Conservation (phyloP, 2,888 invertebrate species). For the Alsophila aescularia region DNA sequence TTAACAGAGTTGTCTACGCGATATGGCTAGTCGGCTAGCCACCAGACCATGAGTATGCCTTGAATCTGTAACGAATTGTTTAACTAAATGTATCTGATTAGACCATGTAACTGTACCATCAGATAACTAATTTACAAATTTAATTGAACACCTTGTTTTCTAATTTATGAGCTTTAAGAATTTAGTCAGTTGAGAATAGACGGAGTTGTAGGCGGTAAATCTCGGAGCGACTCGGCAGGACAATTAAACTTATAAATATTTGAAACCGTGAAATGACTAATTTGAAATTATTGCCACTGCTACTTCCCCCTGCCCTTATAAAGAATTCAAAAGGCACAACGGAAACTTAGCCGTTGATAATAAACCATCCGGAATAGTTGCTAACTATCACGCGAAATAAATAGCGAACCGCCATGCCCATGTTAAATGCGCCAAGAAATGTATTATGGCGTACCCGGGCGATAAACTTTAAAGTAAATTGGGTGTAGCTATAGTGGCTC, state of each 20-base stretch:
- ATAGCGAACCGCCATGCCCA: slow-evolving; percentile 50
- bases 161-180: slow-evolving; percentile 11
- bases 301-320: slow-evolving; percentile 30
- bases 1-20: slow-evolving; percentile 50
- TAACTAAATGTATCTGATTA: slow-evolving; percentile 5
- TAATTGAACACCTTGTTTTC: slow-evolving; percentile 9
- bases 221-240: slow-evolving; percentile 3
- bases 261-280: slow-evolving; percentile 39
- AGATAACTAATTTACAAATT: slow-evolving; percentile 12
- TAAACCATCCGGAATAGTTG: slow-evolving; percentile 46
- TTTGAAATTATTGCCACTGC: slow-evolving; percentile 35
- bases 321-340: slow-evolving; percentile 42
- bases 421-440: slow-evolving; percentile 55
- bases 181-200: slow-evolving; percentile 9
- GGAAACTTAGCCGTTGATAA: slow-evolving; percentile 40
- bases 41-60: slow-evolving; percentile 45
- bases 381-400: slow-evolving; percentile 46
- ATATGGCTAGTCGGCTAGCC: slow-evolving; percentile 39
- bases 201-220: slow-evolving; percentile 20
- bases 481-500: slow-evolving; percentile 53
- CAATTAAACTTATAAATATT: slow-evolving; percentile 36
- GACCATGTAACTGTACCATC: not conserved
- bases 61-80: slow-evolving; percentile 13
- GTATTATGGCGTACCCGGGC: slow-evolving; percentile 55
- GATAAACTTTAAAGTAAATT: slow-evolving; percentile 67